A percentile compares a stretch with the other conserved stretches of the same genome.
phyloP scores from a whole-genome alignment of 2,888 invertebrate species.

The Dermolepida albohirtum region DNA sequence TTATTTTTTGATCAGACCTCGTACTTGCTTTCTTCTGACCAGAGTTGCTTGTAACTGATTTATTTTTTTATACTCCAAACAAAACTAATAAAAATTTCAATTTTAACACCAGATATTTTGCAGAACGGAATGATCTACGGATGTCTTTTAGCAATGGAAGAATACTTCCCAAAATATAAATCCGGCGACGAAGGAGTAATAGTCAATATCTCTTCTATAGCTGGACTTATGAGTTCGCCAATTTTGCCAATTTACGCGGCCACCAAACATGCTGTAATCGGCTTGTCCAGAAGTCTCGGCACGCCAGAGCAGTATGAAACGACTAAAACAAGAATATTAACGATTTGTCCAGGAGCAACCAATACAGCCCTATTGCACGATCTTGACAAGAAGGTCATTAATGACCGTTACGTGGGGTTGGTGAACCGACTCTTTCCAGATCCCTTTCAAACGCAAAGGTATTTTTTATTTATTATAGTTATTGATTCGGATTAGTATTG shows the following conservation, averaged over 20 bases:
- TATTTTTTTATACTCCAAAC: too few species aligned
- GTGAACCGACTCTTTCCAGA: background rate
- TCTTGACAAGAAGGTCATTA: background rate
- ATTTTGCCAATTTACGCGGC: conserved; percentile 60
- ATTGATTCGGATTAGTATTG: background rate
- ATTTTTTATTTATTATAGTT: background rate
- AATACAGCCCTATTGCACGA: conserved; percentile 54
- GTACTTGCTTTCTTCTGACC: too few species aligned
- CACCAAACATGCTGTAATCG: conserved; percentile 62
- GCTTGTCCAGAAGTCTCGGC: conserved; percentile 55
- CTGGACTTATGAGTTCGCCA: conserved; percentile 58
- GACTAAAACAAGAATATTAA: conserved; percentile 61
- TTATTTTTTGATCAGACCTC: too few species aligned
- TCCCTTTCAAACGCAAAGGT: background rate
- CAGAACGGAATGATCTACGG: conserved; percentile 64
- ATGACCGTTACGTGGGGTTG: conserved; percentile 1
- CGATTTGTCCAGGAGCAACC: conserved; percentile 64
- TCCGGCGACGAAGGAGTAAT: conserved; percentile 66
- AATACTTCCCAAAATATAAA: conserved; percentile 65
- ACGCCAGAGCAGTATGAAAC: conserved; percentile 56
- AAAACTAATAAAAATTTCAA: too few species aligned
- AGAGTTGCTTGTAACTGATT: too few species aligned
- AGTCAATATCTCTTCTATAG: conserved; percentile 66
- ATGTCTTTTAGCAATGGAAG: conserved; percentile 57
- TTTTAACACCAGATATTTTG: background rate